phyloP scores from a whole-genome alignment of 2,113 vertebrate genomes.

The Seriola aureovittata region DNA sequence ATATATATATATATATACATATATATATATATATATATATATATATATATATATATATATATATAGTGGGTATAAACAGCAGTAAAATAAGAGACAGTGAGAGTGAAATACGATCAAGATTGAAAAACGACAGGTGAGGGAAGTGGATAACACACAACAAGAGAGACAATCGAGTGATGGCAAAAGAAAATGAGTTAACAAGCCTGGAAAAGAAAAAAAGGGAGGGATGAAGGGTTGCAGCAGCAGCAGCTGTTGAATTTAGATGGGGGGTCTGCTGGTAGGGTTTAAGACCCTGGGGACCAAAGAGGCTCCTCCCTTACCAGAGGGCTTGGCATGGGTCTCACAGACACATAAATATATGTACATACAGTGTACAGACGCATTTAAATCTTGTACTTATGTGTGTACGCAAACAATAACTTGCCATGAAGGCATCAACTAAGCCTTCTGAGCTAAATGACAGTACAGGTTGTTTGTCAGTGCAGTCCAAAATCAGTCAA shows the following conservation, averaged over 20 bases:
- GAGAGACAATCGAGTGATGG: not conserved
- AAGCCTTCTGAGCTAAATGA: not conserved
- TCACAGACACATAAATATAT: not conserved
- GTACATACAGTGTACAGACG: not conserved
- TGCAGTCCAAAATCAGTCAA: not conserved
- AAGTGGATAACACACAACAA: not conserved
- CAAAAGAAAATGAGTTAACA: conserved; percentile 7
- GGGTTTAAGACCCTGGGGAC: conserved; percentile 16
- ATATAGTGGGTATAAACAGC: not conserved
- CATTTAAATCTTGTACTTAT: not conserved
- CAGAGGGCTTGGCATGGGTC: not conserved
- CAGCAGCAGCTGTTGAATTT: conserved; percentile 51
- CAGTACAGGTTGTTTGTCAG: not conserved
- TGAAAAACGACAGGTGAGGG: not conserved
- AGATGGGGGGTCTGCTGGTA: conserved; percentile 27
- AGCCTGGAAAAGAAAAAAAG: not conserved
- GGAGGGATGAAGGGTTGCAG: not conserved
- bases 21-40: no score
- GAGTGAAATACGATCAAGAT: not conserved
- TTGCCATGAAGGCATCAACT: not conserved
- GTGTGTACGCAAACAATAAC: not conserved
- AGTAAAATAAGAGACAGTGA: not conserved
- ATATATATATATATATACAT: no score
- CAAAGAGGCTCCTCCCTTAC: conserved; percentile 1
- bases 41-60: no score